phyloP scores from a whole-genome alignment of 2,888 invertebrate genomes.

The Drosophila tanythrix region DNA sequence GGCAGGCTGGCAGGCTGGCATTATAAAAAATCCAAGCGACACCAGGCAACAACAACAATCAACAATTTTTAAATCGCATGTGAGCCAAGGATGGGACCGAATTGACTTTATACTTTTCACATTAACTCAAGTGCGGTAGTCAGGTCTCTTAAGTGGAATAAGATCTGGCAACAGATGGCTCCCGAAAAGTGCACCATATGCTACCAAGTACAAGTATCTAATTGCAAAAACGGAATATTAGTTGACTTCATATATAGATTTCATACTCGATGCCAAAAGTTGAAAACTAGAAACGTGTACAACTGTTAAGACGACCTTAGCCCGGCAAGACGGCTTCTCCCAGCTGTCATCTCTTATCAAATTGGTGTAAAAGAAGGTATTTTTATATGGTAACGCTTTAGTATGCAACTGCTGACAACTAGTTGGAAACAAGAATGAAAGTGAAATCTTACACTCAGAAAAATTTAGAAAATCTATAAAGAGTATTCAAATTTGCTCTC shows the following conservation, averaged over 20 bases:
- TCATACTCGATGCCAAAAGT: not conserved
- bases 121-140: slow-evolving; percentile 5
- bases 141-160: not conserved
- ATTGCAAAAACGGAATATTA: not conserved
- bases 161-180: not conserved
- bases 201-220: not conserved
- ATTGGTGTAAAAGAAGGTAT: not conserved
- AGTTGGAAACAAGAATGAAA: not conserved
- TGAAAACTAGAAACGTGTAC: not conserved
- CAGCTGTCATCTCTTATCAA: not conserved
- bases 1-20: slow-evolving; percentile 4
- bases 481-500: no score
- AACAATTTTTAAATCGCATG: slow-evolving; percentile 12
- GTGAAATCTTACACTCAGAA: rapidly evolving
- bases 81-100: slow-evolving; percentile 5
- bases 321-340: not conserved
- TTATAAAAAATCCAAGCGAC: slow-evolving; percentile 16
- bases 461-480: not conserved
- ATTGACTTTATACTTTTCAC: slow-evolving; percentile 22
- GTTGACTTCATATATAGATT: not conserved
- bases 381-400: not conserved
- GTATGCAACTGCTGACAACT: not conserved
- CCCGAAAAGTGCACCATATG: not conserved
- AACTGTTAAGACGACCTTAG: not conserved
- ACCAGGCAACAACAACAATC: slow-evolving; percentile 39